Conservation (phyloP, 2,888 invertebrate genomes). For the Mayetiola destructor region DNA sequence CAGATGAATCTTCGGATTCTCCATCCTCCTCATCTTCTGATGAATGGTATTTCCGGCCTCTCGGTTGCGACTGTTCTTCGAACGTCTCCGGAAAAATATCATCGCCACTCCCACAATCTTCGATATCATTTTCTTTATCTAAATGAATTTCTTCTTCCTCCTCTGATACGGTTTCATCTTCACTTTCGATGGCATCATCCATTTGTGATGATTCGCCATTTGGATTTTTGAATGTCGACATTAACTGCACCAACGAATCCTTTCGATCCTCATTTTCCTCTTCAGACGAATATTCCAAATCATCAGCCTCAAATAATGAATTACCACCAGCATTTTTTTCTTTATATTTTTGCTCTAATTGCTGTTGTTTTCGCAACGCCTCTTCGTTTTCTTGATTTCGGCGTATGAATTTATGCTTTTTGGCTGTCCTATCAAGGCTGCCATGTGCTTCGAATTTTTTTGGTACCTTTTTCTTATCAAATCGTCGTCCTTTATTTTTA, state of each 20-base stretch:
- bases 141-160: constrained; percentile 14
- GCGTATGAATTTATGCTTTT: constrained; percentile 27
- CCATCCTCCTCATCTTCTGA: constrained; percentile 22
- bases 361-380: constrained; percentile 22
- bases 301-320: background rate
- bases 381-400: constrained; percentile 29
- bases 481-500: background rate
- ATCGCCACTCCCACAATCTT: constrained; percentile 19
- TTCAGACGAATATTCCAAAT: constrained; percentile 25
- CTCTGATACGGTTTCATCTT: constrained; percentile 20
- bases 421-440: constrained; percentile 16
- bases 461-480: background rate
- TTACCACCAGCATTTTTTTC: constrained; percentile 15
- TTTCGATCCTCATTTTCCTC: constrained; percentile 40
- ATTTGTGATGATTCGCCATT: constrained; percentile 18
- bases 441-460: background rate
- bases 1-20: constrained; percentile 11
- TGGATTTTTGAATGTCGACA: constrained; percentile 37
- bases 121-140: constrained; percentile 24
- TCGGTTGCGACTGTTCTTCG: background rate
- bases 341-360: constrained; percentile 21
- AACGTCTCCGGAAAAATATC: constrained; percentile 14
- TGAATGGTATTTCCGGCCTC: background rate
- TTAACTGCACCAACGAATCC: constrained; percentile 38
- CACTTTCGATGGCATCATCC: constrained; percentile 30